Percentiles rank a stretch among this genome's conserved stretches.
Evolutionary conservation across 1,140 invertebrate genomes (phyloP).

Genomic region (Acromyrmex echinatior): DNA sequence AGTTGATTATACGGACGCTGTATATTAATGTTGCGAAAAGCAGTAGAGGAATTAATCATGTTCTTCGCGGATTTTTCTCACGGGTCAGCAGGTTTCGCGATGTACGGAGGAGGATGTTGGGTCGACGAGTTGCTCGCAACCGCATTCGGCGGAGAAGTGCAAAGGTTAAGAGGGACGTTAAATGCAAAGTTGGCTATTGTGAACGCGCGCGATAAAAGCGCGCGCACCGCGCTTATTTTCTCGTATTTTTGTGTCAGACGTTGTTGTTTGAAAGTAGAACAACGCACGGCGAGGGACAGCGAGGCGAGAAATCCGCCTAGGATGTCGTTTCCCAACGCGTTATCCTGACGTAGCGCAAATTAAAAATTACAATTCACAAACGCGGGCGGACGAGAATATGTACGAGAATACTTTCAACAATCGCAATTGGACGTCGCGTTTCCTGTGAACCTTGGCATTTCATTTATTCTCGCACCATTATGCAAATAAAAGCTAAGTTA

Average conservation of each 20-base stretch:
- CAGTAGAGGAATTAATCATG: conserved; percentile 22
- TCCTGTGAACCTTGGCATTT: not conserved
- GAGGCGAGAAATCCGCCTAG: conserved; percentile 40
- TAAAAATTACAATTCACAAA: conserved; percentile 53
- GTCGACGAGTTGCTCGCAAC: conserved; percentile 10
- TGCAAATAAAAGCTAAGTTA: conserved; percentile 22
- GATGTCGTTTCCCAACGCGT: conserved; percentile 12
- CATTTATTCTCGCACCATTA: not conserved
- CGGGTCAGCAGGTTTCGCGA: not conserved
- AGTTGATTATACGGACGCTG: not conserved
- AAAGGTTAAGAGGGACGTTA: conserved; percentile 50
- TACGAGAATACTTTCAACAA: not conserved
- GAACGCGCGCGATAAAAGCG: conserved; percentile 53
- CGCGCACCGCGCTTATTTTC: conserved; percentile 54
- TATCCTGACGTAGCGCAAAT: conserved; percentile 37
- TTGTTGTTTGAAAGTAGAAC: conserved; percentile 60
- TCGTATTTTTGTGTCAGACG: conserved; percentile 63
- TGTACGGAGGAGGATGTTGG: conserved; percentile 7
- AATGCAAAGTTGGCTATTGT: conserved; percentile 62
- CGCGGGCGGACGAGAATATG: no score
- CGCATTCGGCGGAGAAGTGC: conserved; percentile 27
- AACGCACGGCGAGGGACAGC: conserved; percentile 21
- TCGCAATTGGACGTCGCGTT: not conserved
- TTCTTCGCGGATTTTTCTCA: conserved; percentile 30
- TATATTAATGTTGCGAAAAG: not conserved